phyloP scores from a whole-genome alignment of 2,113 vertebrate species.

The Elgaria multicarinata region DNA sequence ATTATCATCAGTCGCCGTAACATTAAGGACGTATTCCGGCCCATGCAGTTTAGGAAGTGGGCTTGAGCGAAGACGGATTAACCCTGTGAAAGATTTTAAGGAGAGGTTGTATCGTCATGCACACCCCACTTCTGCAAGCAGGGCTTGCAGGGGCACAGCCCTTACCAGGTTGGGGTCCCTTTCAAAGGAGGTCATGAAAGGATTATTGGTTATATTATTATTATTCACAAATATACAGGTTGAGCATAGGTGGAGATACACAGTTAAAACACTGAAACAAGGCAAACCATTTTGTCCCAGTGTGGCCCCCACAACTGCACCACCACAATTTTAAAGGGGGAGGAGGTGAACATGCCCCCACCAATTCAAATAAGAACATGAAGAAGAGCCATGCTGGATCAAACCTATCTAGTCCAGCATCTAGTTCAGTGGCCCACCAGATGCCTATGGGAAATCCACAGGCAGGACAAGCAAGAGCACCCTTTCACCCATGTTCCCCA shows the following conservation, averaged over 20 bases:
- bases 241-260: too few species aligned
- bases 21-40: conserved; percentile 85
- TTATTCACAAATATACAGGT: too few species aligned
- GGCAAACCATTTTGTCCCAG: not conserved
- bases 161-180: not conserved
- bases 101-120: not conserved
- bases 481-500: too few species aligned
- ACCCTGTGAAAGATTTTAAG: conserved; percentile 72
- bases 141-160: not conserved
- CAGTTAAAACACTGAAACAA: not conserved
- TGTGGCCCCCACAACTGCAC: not conserved
- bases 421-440: too few species aligned
- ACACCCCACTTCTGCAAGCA: not conserved
- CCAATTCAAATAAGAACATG: too few species aligned
- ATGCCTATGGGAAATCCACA: too few species aligned
- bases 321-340: not conserved
- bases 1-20: conserved; percentile 88
- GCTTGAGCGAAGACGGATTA: conserved; percentile 86
- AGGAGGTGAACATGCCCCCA: not conserved
- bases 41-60: conserved; percentile 85
- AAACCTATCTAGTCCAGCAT: too few species aligned
- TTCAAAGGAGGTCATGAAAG: not conserved
- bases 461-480: too few species aligned
- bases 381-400: too few species aligned
- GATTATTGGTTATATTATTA: not conserved